Base-by-base conservation (phyloP, 2,888 invertebrate genomes). In the Epinotia nisella region DNA sequence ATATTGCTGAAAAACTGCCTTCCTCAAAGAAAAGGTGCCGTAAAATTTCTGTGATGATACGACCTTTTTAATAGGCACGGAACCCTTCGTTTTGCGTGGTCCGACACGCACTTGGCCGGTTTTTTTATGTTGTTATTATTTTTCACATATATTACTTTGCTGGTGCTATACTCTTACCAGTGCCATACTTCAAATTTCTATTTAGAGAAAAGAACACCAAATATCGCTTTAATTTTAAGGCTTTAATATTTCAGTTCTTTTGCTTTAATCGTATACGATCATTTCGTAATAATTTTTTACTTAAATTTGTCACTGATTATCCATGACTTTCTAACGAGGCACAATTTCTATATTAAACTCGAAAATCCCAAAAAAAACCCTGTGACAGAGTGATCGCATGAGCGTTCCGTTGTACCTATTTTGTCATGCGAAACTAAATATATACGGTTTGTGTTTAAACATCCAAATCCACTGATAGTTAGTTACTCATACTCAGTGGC, bases 221-320 rank as follows among this genome's bases (percentile, higher is more conserved):
- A 74, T 67, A 75, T 68, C 17, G 75, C 75, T 75, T 75, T 75
- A 75, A 72, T 35, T 59, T 7, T 65, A 72, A 60, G 60, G 75
- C 75, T 75, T 75, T 72, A 75, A 75, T 69, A 62, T 74, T 53
- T 60, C 72, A 45, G 69, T 68, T 71, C 19, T 74, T 71, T 39
- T 68, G 59, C 59, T 56, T 21, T 71, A 17, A 49, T 21, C 17
- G 45, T 61, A 59, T 74, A 68, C 59, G 67, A 17, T 56, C 64
- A 56, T 66, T 66, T 66, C 0, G 1, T 39, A 21, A n/a, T 39
- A n/a, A 53, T 21, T 35, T 55, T 55, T 39, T 41, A 55, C 11
- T 2, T 35, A 9, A 5, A 55, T 35, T 39, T 35, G 13, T 66
- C 15, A 59, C 11, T 10, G 1, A 29, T 59, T 59, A n/a, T 49